Evolutionary conservation across 2,888 invertebrate species (phyloP), one percentile per base, ranked within the genome.

Genomic region (Noctua janthina): DNA sequence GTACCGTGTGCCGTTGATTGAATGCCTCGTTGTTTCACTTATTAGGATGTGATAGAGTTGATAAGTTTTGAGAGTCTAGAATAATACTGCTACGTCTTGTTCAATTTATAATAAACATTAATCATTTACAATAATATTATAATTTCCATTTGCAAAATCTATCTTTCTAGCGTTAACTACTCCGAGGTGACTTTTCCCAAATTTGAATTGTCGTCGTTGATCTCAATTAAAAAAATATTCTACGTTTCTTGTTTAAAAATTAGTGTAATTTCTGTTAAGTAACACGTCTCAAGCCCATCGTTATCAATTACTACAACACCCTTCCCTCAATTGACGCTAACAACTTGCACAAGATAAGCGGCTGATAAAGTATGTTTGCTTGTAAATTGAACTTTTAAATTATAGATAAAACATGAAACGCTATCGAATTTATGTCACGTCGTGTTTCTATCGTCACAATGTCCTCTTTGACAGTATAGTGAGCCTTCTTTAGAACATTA

Each of bases 261-360:
- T 43, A 20, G 62, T 68, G 39, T 64, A 0, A 17, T 87, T 74
- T 49, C 13, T 76, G 49, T 67, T 51, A 29, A 23, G 46, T 72
- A 39, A 78, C 29, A 77, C 46, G 35, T 72, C 49, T 67, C 67
- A 68, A 71, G 39, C 29, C 43, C 46, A 74, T 64, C 39, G 74
- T 75, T 87, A 84, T 87, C 84, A 84, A 85, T 87, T 49, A 75
- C 59, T 78, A 56, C 39, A 87, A 66, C 87, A 78, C 84, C 72
- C 64, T 83, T 73, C 46, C 79, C 46, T 81, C 69, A 79, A 81
- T 70, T 69, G 64, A 71, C 70, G 74, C 49, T 73, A 75, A 84
- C 74, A 87, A 87, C 78, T 72, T 84, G 68, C 83, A 78, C 74
- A 75, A 84, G 87, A 87, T 85, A 87, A 83, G 72, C 51, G 56